These are phyloP conservation scores for Leptinotarsa rubiginosa DNA, from an alignment of 2,888 invertebrate species.

Conservation along the genomic window DNA sequence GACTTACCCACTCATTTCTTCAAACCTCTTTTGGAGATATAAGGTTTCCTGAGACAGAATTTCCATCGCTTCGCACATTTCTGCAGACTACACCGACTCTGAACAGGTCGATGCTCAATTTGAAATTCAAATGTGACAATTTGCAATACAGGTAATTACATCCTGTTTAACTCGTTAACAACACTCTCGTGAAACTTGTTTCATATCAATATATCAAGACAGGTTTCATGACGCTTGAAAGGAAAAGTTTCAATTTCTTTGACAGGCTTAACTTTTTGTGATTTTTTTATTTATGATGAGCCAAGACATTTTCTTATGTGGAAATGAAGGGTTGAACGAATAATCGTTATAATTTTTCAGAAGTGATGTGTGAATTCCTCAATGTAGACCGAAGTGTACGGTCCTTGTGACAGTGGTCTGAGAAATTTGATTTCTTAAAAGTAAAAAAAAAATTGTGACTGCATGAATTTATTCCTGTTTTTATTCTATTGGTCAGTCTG, in stretches of 20 bases:
- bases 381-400: no score
- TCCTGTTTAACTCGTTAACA: slow-evolving; percentile 6
- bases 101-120: neutral
- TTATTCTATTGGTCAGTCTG: no score
- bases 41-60: neutral
- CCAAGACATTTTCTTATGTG: no score
- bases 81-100: neutral
- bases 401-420: no score
- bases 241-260: neutral
- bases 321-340: no score
- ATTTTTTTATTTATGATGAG: neutral
- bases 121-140: slow-evolving; percentile 9
- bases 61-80: neutral
- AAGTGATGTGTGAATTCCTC: no score
- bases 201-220: neutral
- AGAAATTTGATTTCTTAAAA: no score
- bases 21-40: no score
- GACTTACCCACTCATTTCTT: neutral
- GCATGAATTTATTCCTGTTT: no score
- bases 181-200: slow-evolving; percentile 1
- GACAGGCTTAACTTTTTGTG: neutral
- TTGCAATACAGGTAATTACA: slow-evolving; percentile 10
- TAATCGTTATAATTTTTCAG: no score
- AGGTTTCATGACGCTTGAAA: neutral
- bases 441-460: no score